Conservation (phyloP, 2,888 invertebrate species). For the Lottia gigantea region DNA sequence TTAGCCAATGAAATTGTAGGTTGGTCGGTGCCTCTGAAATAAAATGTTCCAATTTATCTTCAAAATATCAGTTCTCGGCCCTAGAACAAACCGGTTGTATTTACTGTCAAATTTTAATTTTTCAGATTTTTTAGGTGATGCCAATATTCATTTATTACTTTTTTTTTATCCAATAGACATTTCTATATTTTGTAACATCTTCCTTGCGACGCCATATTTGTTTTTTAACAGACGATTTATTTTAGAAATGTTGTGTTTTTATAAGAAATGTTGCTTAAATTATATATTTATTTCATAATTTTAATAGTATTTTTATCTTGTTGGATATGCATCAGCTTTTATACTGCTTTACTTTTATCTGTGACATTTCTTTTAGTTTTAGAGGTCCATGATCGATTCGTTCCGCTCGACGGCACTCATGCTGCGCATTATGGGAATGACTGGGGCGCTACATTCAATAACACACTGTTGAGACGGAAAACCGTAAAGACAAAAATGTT, state of each 20-base stretch:
- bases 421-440: slow-evolving; percentile 9
- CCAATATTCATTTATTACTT: too few species aligned
- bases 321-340: slow-evolving; percentile 10
- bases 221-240: slow-evolving; percentile 5
- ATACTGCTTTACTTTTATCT: slow-evolving; percentile 10
- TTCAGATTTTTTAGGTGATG: too few species aligned
- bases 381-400: slow-evolving; percentile 6
- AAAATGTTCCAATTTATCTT: too few species aligned
- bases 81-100: too few species aligned
- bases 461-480: neutral
- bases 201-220: too few species aligned
- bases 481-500: slow-evolving; percentile 14
- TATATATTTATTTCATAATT: slow-evolving; percentile 10
- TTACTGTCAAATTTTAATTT: too few species aligned
- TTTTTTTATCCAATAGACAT: too few species aligned
- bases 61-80: too few species aligned
- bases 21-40: too few species aligned
- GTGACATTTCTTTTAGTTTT: neutral
- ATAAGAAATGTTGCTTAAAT: slow-evolving; percentile 14
- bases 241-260: slow-evolving; percentile 14
- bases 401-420: neutral
- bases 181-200: too few species aligned
- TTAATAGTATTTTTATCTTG: slow-evolving; percentile 7
- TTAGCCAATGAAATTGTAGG: too few species aligned
- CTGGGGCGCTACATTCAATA: neutral